A percentile compares a stretch with the other conserved stretches of the same genome.
Conservation (phyloP, 2,888 invertebrate species). For the Cerastis leucographa region DNA sequence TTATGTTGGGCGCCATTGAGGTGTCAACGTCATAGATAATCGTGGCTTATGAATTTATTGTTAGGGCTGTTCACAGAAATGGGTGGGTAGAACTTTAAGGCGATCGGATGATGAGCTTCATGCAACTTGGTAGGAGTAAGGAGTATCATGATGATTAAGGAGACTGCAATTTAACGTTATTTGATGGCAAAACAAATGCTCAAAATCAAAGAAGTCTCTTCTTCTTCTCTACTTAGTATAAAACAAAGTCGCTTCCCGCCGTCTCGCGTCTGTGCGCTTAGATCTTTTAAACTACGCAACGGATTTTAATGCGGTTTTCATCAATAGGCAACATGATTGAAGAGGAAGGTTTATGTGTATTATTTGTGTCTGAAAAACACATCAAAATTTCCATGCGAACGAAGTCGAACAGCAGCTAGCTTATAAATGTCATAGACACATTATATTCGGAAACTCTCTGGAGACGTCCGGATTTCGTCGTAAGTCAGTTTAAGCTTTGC, state of each 20-base stretch:
- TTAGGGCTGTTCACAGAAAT: neutral
- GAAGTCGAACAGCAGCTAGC: too few relatives aligned
- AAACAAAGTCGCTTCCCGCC: too few relatives aligned
- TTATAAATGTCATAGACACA: neutral
- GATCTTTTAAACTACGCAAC: too few relatives aligned
- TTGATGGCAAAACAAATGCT: neutral
- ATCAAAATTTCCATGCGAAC: too few relatives aligned
- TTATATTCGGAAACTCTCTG: neutral
- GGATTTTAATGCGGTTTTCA: too few relatives aligned
- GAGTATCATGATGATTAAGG: neutral
- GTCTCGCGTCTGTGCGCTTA: too few relatives aligned
- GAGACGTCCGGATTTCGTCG: neutral
- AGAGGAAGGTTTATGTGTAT: too few relatives aligned
- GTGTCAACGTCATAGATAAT: conserved; percentile 22
- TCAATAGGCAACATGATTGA: too few relatives aligned
- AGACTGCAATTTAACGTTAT: neutral
- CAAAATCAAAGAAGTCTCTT: neutral
- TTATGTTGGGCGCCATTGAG: conserved; percentile 49
- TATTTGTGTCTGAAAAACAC: too few relatives aligned
- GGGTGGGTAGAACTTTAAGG: neutral
- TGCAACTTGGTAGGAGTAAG: neutral
- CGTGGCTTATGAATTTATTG: conserved; percentile 4
- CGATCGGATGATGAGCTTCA: neutral
- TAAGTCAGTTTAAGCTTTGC: neutral
- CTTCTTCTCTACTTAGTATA: too few relatives aligned